phyloP scores from a whole-genome alignment of 1,140 invertebrate genomes.

The Agraylea sexmaculata region DNA sequence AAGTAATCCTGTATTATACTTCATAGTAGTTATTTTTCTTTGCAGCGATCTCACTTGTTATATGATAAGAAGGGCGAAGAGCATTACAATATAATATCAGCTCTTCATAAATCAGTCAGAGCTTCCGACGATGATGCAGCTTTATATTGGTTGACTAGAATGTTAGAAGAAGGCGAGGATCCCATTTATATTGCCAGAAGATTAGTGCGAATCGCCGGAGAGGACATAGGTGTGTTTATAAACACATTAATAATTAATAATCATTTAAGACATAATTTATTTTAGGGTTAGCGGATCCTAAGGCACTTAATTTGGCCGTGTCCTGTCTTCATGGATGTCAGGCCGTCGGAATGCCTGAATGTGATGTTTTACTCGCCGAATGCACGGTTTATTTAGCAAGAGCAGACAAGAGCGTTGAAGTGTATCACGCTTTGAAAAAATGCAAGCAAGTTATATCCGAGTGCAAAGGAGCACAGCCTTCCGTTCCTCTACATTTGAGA shows the following conservation, averaged over 20 bases:
- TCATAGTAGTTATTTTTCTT: slow-evolving; percentile 21
- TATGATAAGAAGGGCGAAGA: slow-evolving; percentile 74
- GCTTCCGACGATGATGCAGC: slow-evolving; percentile 71
- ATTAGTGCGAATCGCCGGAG: slow-evolving; percentile 61
- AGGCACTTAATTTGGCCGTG: slow-evolving; percentile 48
- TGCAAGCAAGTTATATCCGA: slow-evolving; percentile 48
- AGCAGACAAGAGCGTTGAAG: slow-evolving; percentile 62
- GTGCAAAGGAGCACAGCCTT: slow-evolving; percentile 56
- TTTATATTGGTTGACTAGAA: slow-evolving; percentile 72
- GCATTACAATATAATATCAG: slow-evolving; percentile 75
- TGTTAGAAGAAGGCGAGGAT: slow-evolving; percentile 72
- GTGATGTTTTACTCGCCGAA: slow-evolving; percentile 64
- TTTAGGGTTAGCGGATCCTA: slow-evolving; percentile 43
- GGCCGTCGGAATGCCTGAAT: slow-evolving; percentile 71
- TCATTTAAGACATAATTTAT: slow-evolving; percentile 1
- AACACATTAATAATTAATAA: not conserved
- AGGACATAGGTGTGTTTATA: slow-evolving; percentile 46
- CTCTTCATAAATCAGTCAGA: slow-evolving; percentile 75
- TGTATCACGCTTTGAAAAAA: slow-evolving; percentile 52
- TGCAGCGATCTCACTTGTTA: slow-evolving; percentile 56
- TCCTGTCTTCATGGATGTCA: slow-evolving; percentile 68
- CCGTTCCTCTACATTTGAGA: slow-evolving; percentile 62
- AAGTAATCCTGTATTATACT: too few relatives aligned
- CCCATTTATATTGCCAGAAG: slow-evolving; percentile 70
- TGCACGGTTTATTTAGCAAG: slow-evolving; percentile 63